Evolutionary conservation across 2,113 vertebrate species (phyloP).

Genomic region (Raja brachyura): DNA sequence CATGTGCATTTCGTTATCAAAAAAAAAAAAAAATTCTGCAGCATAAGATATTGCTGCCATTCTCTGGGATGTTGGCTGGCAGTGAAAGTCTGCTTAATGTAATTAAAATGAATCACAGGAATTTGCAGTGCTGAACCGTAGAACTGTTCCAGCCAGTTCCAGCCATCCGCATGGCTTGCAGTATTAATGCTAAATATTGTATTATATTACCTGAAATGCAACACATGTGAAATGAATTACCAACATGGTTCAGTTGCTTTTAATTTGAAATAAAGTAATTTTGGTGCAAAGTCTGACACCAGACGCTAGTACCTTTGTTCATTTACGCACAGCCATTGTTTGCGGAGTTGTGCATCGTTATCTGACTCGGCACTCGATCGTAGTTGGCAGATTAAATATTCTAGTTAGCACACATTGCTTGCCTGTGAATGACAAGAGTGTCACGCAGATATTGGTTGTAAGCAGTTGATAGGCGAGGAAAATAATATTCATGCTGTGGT

Average conservation of each 20-base stretch:
- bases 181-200: slow-evolving; percentile 71
- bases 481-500: slow-evolving; percentile 65
- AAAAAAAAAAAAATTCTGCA: slow-evolving; percentile 52
- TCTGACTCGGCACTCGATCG: slow-evolving; percentile 70
- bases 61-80: slow-evolving; percentile 63
- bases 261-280: slow-evolving; percentile 79
- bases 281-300: slow-evolving; percentile 70
- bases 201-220: slow-evolving; percentile 72
- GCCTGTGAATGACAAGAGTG: too few species aligned
- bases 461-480: slow-evolving; percentile 62
- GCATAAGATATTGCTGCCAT: slow-evolving; percentile 58
- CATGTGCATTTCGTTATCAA: slow-evolving; percentile 62
- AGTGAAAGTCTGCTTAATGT: slow-evolving; percentile 52
- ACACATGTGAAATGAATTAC: slow-evolving; percentile 72
- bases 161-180: slow-evolving; percentile 68
- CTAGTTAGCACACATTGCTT: slow-evolving; percentile 65
- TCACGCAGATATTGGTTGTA: slow-evolving; percentile 72
- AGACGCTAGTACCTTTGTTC: slow-evolving; percentile 73
- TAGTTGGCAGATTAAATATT: slow-evolving; percentile 68
- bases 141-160: slow-evolving; percentile 45
- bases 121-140: slow-evolving; percentile 58
- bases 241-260: slow-evolving; percentile 68
- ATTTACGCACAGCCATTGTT: slow-evolving; percentile 74
- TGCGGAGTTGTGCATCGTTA: slow-evolving; percentile 70
- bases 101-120: slow-evolving; percentile 69